A percentile compares a stretch with the other conserved stretches of the same genome.
Evolutionary conservation across 2,113 vertebrate genomes (phyloP).

Genomic region (Ceyx cyanopectus): DNA sequence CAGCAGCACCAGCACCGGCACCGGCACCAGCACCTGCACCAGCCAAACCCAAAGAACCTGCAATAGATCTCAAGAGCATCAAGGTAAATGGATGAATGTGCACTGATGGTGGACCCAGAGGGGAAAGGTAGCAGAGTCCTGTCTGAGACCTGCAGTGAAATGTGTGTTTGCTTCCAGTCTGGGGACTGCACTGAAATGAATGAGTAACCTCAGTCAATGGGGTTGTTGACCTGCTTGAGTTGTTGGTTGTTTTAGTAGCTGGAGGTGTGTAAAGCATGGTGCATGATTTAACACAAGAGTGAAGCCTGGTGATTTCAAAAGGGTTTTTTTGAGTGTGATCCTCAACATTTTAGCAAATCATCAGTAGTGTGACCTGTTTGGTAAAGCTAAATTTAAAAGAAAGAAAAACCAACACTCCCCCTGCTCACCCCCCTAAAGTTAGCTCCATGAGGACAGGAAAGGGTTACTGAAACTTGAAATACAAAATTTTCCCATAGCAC

Average conservation of each 20-base stretch:
- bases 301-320: background rate
- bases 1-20: constrained; percentile 55
- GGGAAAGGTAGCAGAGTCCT: background rate
- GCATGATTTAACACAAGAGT: constrained; percentile 14
- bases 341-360: background rate
- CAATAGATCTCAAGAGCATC: constrained; percentile 83
- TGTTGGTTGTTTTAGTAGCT: background rate
- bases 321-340: background rate
- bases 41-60: constrained; percentile 78
- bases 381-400: background rate
- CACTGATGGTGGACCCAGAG: constrained; percentile 17
- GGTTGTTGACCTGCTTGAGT: background rate
- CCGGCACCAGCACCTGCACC: constrained; percentile 68
- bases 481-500: background rate
- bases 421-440: background rate
- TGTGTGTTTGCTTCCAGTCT: background rate
- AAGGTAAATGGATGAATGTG: constrained; percentile 76
- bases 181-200: constrained; percentile 30
- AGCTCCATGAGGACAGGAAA: background rate
- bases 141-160: background rate
- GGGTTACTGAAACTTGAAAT: background rate
- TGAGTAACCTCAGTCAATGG: background rate
- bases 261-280: background rate
- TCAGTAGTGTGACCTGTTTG: background rate
- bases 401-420: background rate